Percentiles rank a stretch among this genome's conserved stretches.
phyloP scores from a whole-genome alignment of 2,888 invertebrate species.

The Apodemia mormo region DNA sequence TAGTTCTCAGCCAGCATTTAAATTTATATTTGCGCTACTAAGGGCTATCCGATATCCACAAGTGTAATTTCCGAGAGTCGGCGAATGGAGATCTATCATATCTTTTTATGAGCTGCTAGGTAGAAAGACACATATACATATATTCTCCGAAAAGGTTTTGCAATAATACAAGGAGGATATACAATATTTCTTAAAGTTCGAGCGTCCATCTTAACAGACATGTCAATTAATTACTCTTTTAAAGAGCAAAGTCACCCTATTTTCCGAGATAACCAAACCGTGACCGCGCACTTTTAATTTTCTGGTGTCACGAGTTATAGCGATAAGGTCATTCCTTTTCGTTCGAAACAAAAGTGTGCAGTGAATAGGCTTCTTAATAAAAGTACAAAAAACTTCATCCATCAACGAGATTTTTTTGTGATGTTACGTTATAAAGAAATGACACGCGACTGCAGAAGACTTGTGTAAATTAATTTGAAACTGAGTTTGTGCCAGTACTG shows the following conservation, averaged over 20 bases:
- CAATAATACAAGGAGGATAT: not conserved
- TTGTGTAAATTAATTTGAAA: not conserved
- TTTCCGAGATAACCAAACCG: conserved; percentile 66
- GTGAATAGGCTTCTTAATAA: conserved; percentile 75
- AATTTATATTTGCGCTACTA: too few relatives aligned
- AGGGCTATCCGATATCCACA: too few relatives aligned
- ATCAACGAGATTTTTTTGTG: conserved; percentile 59
- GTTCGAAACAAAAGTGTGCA: conserved; percentile 59
- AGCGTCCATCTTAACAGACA: conserved; percentile 45
- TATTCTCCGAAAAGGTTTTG: not conserved
- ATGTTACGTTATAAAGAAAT: conserved; percentile 50
- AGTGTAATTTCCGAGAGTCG: too few relatives aligned
- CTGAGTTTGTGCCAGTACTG: too few relatives aligned
- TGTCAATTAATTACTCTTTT: conserved; percentile 74
- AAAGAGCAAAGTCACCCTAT: conserved; percentile 70
- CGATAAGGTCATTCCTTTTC: conserved; percentile 66
- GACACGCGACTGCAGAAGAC: conserved; percentile 19
- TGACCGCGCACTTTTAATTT: conserved; percentile 77
- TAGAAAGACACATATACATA: not conserved
- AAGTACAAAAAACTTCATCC: conserved; percentile 68
- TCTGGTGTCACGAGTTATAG: conserved; percentile 73
- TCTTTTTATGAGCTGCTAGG: not conserved
- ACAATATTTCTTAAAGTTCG: conserved; percentile 4
- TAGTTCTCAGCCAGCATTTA: too few relatives aligned
- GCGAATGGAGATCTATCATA: too few relatives aligned